phyloP scores from a whole-genome alignment of 2,888 invertebrate genomes.

The Pecten maximus region DNA sequence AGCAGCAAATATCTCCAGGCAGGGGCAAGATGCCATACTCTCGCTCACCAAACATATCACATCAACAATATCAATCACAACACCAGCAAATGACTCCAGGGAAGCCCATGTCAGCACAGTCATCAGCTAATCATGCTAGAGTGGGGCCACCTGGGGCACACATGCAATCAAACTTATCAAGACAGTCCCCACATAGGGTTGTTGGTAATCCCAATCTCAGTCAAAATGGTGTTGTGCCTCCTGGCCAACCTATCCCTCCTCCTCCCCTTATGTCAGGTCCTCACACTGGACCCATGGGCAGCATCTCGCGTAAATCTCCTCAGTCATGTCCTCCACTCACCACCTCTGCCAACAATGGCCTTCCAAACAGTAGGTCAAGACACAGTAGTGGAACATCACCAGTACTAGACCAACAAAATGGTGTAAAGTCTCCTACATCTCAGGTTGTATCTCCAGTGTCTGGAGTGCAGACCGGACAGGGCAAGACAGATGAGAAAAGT shows the following conservation, averaged over 20 bases:
- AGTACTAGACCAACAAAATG: not conserved
- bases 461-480: not conserved
- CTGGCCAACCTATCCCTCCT: slow-evolving; percentile 41
- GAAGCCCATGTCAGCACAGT: not conserved
- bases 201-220: not conserved
- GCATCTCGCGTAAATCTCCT: slow-evolving; percentile 28
- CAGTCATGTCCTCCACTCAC: slow-evolving; percentile 41
- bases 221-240: not conserved
- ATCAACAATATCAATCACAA: not conserved
- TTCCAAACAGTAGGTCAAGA: slow-evolving; percentile 38
- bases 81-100: not conserved
- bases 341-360: slow-evolving; percentile 35
- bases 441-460: not conserved
- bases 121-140: not conserved
- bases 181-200: not conserved
- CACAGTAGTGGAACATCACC: slow-evolving; percentile 36
- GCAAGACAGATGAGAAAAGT: not conserved
- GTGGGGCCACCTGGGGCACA: not conserved
- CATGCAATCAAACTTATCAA: not conserved
- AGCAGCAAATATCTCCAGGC: not conserved
- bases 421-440: not conserved
- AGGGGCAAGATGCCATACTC: slow-evolving; percentile 17
- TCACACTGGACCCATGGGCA: slow-evolving; percentile 45
- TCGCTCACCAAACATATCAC: not conserved
- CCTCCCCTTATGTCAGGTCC: slow-evolving; percentile 56